Evolutionary conservation across 2,113 vertebrate species (phyloP).

Genomic region (Mus musculus): DNA sequence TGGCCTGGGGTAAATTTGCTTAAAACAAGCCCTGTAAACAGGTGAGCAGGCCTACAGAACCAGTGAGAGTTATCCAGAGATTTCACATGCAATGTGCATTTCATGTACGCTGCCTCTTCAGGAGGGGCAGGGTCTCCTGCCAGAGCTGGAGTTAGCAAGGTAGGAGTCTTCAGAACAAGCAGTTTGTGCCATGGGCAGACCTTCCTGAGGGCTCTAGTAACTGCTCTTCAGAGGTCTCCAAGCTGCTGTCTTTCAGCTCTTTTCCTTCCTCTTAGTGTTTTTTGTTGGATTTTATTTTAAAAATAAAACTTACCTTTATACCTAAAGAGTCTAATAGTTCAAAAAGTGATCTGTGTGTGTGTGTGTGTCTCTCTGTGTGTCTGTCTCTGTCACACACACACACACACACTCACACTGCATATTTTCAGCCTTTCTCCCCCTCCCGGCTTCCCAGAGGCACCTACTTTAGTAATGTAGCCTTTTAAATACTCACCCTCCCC

Average conservation of each 20-base stretch:
- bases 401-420: neutral
- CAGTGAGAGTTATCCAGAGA: slow-evolving; percentile 69
- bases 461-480: neutral
- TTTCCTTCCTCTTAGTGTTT: neutral
- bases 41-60: slow-evolving; percentile 47
- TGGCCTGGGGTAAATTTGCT: neutral
- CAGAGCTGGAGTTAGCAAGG: slow-evolving; percentile 60
- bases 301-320: slow-evolving; percentile 31
- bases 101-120: slow-evolving; percentile 64
- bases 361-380: neutral
- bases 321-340: neutral
- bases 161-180: slow-evolving; percentile 57
- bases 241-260: neutral
- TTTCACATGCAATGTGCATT: slow-evolving; percentile 68
- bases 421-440: neutral
- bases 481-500: neutral
- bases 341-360: neutral
- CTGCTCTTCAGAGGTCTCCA: rapidly evolving
- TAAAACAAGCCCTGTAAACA: neutral
- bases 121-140: slow-evolving; percentile 76
- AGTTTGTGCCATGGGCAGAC: neutral
- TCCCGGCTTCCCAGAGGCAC: neutral
- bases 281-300: slow-evolving; percentile 43
- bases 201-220: neutral
- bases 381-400: neutral